Evolutionary conservation across 2,888 invertebrate genomes (phyloP).

Genomic region (Epirrita christyi): DNA sequence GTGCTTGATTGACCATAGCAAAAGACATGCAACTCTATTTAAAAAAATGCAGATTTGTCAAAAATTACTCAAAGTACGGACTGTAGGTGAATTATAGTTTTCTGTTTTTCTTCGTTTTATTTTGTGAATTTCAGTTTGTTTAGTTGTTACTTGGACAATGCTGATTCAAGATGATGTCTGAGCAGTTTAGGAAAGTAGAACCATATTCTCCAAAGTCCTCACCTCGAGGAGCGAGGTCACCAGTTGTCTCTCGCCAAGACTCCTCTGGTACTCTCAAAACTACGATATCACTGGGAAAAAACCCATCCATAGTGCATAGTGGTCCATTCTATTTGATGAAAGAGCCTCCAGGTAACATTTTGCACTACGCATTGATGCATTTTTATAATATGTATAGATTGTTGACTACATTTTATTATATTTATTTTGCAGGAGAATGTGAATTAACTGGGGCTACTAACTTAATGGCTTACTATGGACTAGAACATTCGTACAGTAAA

Average conservation of each 20-base stretch:
- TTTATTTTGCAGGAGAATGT: constrained; percentile 88
- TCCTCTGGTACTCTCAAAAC: constrained; percentile 99
- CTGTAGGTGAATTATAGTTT: constrained; percentile 46
- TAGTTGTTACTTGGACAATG: constrained; percentile 75
- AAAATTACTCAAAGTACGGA: constrained; percentile 50
- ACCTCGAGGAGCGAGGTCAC: constrained; percentile 96
- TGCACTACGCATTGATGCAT: background rate
- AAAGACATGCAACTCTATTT: background rate
- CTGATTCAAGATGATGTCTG: constrained; percentile 94
- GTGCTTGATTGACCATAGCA: constrained; percentile 1
- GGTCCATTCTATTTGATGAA: constrained; percentile 99
- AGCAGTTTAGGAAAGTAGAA: constrained; percentile 96
- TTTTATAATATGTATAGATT: too few relatives aligned
- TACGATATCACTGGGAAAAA: constrained; percentile 98
- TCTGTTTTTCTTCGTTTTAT: constrained; percentile 71
- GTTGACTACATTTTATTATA: constrained; percentile 22
- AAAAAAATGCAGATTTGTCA: constrained; percentile 59
- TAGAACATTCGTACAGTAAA: constrained; percentile 98
- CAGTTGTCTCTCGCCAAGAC: constrained; percentile 97
- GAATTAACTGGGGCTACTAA: constrained; percentile 98
- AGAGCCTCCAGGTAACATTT: constrained; percentile 92
- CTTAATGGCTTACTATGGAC: constrained; percentile 97
- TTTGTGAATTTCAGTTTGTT: constrained; percentile 68
- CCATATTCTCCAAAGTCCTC: constrained; percentile 98
- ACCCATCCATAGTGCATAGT: constrained; percentile 98